Evolutionary conservation across 2,113 vertebrate species (phyloP), one percentile per base, ranked within the genome.

Genomic region (Poecile atricapillus): DNA sequence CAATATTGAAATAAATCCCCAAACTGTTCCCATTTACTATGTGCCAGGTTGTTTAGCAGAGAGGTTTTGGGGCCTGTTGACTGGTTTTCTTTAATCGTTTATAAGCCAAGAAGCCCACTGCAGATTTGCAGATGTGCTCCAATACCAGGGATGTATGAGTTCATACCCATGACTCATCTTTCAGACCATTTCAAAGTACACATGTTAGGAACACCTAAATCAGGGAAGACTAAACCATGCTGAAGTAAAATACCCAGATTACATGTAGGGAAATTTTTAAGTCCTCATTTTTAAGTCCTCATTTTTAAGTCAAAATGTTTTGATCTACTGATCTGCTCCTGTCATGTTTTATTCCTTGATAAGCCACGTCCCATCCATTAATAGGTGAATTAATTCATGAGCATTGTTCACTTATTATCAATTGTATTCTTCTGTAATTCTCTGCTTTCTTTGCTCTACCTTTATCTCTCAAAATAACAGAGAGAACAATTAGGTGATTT

Each of bases 101-200:
- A 35, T 7, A 47, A 53, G 7, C 13, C 18, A 59, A 55, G 68
- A 83, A 58, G 1, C 13, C 11, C 15, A 20, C 17, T 41, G 37
- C 4, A 59, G 3, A 5, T 71, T 67, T 13, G 10, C 47, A 71
- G 28, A 25, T 55, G 15, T 53, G 13, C 35, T 90, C 44, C 39
- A 43, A 9, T 15, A 28, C 25, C 5, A 83, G 49, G 7, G 53
- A 47, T 7, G 5, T 59, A 55, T 0, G 1, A 58, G 44, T 55
- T 58, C 37, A 64, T 55, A 39, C 2, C 18, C 39, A 24, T 9
- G 24, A n/a, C 19, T 58, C n/a, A 47, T 41, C 74, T 41, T 85
- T 85, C 33, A 62, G 47, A 22, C 7, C 15, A 13, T 75, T 88
- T 70, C 60, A 64, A 80, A 46, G 17, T 7, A 55, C 10, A 43